Evolutionary conservation across 2,113 vertebrate species (phyloP).

Genomic region (Struthidea cinerea): DNA sequence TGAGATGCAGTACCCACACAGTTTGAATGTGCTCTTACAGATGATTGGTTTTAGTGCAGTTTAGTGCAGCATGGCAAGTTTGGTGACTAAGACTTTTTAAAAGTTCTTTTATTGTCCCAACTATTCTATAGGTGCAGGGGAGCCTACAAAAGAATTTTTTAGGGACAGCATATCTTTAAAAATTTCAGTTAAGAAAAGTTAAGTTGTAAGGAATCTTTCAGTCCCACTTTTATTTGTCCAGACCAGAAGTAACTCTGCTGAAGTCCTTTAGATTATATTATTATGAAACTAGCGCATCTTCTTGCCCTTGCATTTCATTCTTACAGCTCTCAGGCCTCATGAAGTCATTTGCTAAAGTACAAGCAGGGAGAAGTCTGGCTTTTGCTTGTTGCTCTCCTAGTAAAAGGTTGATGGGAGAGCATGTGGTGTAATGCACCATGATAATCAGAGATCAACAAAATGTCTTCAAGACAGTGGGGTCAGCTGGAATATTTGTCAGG

Average conservation of each 20-base stretch:
- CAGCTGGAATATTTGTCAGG: not conserved
- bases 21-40: not conserved
- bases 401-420: not conserved
- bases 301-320: not conserved
- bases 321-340: not conserved
- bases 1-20: too few relatives aligned
- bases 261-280: not conserved
- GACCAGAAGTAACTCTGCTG: not conserved
- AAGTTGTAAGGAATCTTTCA: not conserved
- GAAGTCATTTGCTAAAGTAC: not conserved
- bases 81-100: not conserved
- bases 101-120: not conserved
- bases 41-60: not conserved
- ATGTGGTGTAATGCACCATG: not conserved
- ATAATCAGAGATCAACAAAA: not conserved
- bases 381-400: not conserved
- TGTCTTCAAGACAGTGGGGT: not conserved
- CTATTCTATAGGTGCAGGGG: not conserved
- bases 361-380: not conserved
- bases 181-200: not conserved
- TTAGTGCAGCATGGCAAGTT: not conserved
- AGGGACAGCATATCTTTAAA: not conserved
- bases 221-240: not conserved
- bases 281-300: not conserved
- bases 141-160: not conserved